These are phyloP conservation scores for Pongo pygmaeus DNA, from an alignment of 2,113 vertebrate species.

Conservation along the genomic window DNA sequence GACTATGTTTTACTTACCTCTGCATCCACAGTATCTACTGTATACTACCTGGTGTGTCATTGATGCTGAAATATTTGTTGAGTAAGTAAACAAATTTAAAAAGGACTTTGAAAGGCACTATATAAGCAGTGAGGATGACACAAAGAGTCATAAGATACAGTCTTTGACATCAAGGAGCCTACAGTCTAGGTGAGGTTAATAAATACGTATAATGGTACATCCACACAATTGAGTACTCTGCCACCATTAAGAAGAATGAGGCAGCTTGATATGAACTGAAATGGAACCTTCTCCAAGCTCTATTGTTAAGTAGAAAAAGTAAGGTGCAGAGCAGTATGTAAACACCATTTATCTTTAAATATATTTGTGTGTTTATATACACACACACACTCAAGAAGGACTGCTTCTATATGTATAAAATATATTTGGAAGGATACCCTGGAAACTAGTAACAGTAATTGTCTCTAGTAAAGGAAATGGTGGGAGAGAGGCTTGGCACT, in stretches of 20 bases:
- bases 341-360: background rate
- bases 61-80: constrained; percentile 11
- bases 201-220: background rate
- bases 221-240: background rate
- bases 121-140: background rate
- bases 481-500: background rate
- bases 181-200: background rate
- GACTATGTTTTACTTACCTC: background rate
- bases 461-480: background rate
- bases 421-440: background rate
- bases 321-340: background rate
- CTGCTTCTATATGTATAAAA: background rate
- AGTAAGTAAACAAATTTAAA: background rate
- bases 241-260: constrained; percentile 25
- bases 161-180: background rate
- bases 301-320: background rate
- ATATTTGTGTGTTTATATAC: background rate
- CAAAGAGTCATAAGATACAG: background rate
- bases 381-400: background rate
- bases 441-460: background rate
- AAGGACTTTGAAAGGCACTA: background rate
- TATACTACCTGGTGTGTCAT: background rate
- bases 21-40: background rate
- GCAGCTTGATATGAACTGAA: background rate
- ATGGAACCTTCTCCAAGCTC: background rate